Base-by-base conservation (phyloP, 2,797 vertebrate genomes). In the Gastrophryne carolinensis region DNA sequence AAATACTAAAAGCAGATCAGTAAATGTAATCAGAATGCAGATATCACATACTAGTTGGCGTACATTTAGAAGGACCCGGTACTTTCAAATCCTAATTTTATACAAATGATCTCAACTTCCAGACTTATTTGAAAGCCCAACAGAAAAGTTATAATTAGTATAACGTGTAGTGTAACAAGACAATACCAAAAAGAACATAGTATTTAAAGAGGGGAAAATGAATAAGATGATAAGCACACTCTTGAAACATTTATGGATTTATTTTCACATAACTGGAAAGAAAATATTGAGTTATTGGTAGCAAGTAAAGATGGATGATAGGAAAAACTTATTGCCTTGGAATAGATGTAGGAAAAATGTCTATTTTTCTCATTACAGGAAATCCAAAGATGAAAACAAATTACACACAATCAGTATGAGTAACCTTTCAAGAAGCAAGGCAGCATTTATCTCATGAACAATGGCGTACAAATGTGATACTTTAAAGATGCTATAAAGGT, bases 331-430 rank as follows among this genome's bases (percentile, higher is more conserved):
- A 84, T 78, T 79, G 72, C 82, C 83, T 60, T 84, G 81, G 80
- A 84, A 81, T 71, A 82, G 75, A 70, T 81, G 81, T 0, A 52
- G 83, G 70, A 79, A 74, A 80, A 82, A 72, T 76, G 81, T 84
- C 84, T 83, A 75, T 37, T 87, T 81, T 82, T 58, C 81, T 78
- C 81, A 79, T 83, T 80, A 84, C 84, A 85, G 84, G 82, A 86
- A 87, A 84, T 84, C 73, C 82, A 87, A 79, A 72, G 77, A 84
- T 81, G 73, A 83, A 83, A 81, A 76, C 81, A 80, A 83, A 81
- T 83, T 81, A 84, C 66, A 82, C 80, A 81, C 77, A 84, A 83
- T 81, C 80, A 81, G 79, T 75, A 83, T 78, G 81, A 78, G 69
- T 81, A 68, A 29, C 24, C 30, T 27, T 23, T 70, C 35, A 53